Conservation (phyloP, 2,797 vertebrate genomes). For the Lates japonicus region DNA sequence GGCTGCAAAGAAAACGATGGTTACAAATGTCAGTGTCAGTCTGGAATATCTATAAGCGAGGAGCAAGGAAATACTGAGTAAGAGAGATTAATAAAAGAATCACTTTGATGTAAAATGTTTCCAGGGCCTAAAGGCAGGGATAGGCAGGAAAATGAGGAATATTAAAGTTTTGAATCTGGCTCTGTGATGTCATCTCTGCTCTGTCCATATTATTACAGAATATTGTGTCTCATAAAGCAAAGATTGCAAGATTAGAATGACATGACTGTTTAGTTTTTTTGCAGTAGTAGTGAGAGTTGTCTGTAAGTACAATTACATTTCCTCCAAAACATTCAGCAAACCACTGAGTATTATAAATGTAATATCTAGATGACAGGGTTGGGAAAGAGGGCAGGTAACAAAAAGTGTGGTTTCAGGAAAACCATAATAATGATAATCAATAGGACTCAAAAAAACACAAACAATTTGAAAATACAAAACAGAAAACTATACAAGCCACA, state of each 20-base stretch:
- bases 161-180: not conserved
- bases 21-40: slow-evolving; percentile 19
- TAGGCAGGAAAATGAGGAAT: not conserved
- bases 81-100: not conserved
- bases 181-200: not conserved
- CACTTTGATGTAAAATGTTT: slow-evolving; percentile 2
- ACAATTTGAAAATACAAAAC: not conserved
- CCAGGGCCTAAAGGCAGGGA: not conserved
- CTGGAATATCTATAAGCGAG: slow-evolving; percentile 1
- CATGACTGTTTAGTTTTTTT: not conserved
- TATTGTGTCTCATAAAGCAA: not conserved
- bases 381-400: not conserved
- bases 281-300: not conserved
- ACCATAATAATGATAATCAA: not conserved
- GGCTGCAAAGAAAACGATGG: not conserved
- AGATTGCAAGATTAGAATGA: not conserved
- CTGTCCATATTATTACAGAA: not conserved
- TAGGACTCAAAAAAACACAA: too few relatives aligned
- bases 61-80: slow-evolving; percentile 1
- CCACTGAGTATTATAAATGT: not conserved
- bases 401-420: not conserved
- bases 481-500: not conserved
- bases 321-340: not conserved
- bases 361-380: not conserved
- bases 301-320: not conserved